Evolutionary conservation across 2,888 invertebrate species (phyloP).

Genomic region (Morpho helenor): DNA sequence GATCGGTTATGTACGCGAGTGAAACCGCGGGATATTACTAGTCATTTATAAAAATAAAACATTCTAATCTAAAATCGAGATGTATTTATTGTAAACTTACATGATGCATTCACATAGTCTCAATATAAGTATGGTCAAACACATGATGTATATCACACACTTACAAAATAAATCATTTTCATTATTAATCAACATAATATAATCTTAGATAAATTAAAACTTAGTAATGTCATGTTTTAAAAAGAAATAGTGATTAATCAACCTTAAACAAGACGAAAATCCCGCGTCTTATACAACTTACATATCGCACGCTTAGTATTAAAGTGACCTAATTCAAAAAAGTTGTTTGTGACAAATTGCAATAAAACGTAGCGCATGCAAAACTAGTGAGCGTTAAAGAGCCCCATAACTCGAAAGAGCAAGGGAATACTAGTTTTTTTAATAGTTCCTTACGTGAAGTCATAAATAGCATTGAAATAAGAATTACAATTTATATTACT

Average conservation of each 20-base stretch:
- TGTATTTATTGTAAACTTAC: conserved; percentile 21
- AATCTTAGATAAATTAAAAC: not conserved
- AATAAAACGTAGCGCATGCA: no score
- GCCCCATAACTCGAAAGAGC: no score
- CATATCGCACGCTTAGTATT: not conserved
- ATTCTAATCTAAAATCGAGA: not conserved
- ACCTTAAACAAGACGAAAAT: conserved; percentile 11
- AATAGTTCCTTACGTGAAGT: no score
- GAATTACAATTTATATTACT: no score
- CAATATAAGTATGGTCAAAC: conserved; percentile 4
- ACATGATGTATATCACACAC: not conserved
- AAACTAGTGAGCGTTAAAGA: no score
- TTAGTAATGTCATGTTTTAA: conserved; percentile 9
- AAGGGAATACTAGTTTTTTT: no score
- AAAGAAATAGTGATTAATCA: conserved; percentile 7
- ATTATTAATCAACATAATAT: not conserved
- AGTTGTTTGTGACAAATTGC: no score
- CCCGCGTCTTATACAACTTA: conserved; percentile 16
- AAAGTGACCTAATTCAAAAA: no score
- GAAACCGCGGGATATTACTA: no score
- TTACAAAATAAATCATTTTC: not conserved
- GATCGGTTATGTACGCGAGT: no score
- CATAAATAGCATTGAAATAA: no score
- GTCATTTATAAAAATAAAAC: not conserved
- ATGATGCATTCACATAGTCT: conserved; percentile 11